These are phyloP conservation scores for Ornithoptera priamus DNA, from an alignment of 2,888 invertebrate species.

Conservation along the genomic window DNA sequence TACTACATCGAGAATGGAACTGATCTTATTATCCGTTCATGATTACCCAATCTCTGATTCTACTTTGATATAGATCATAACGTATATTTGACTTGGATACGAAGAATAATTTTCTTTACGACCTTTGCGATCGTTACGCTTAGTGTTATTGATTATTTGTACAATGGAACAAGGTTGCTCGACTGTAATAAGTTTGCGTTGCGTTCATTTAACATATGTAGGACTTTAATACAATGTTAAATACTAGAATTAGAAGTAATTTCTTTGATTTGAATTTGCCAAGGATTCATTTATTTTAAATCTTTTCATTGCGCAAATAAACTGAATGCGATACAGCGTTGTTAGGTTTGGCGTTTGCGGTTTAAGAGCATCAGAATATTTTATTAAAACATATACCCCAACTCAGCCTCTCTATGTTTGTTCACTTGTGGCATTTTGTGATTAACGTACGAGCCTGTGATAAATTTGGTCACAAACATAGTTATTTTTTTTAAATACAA, in stretches of 20 bases:
- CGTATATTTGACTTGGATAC: not conserved
- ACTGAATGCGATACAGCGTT: too few relatives aligned
- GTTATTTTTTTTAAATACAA: too few relatives aligned
- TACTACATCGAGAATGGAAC: not conserved
- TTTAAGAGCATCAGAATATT: too few relatives aligned
- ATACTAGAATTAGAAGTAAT: not conserved
- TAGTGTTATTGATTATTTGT: conserved; percentile 15
- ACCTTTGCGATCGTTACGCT: not conserved
- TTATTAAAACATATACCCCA: too few relatives aligned
- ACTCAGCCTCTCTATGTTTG: too few relatives aligned
- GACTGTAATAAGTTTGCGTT: conserved; percentile 4
- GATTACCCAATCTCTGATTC: not conserved
- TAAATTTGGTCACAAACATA: too few relatives aligned
- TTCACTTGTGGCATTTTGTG: too few relatives aligned
- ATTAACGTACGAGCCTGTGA: too few relatives aligned
- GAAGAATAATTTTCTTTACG: not conserved
- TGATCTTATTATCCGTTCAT: not conserved
- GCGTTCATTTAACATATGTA: not conserved
- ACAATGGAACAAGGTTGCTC: conserved; percentile 17
- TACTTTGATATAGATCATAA: not conserved
- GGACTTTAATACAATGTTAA: not conserved
- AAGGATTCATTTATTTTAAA: too few relatives aligned
- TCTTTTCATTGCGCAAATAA: too few relatives aligned
- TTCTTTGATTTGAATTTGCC: too few relatives aligned
- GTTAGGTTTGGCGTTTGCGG: too few relatives aligned